Percentiles rank a stretch among this genome's conserved stretches.
phyloP scores from a whole-genome alignment of 2,113 vertebrate species.

The Rousettus leschenaultii region DNA sequence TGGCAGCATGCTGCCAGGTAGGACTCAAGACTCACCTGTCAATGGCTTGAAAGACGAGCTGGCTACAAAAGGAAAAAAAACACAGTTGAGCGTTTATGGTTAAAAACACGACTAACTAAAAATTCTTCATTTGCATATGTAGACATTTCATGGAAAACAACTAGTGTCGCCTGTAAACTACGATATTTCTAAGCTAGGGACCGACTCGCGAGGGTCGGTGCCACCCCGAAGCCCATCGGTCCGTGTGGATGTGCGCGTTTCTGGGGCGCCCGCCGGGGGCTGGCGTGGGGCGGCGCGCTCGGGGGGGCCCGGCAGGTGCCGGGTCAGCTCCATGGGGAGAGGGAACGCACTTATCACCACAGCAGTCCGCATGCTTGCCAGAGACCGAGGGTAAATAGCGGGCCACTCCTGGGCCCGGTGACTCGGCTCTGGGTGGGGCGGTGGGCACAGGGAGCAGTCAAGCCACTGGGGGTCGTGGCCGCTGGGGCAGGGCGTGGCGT shows the following conservation, averaged over 20 bases:
- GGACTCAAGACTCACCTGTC: conserved; percentile 75
- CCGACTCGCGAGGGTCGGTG: conserved; percentile 46
- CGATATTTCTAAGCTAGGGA: conserved; percentile 86
- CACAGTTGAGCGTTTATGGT: conserved; percentile 80
- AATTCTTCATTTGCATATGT: conserved; percentile 85
- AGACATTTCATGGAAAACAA: conserved; percentile 83
- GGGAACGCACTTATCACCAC: conserved; percentile 7
- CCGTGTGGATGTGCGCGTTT: conserved; percentile 49
- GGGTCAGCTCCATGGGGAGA: too few species aligned
- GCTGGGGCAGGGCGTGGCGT: not conserved
- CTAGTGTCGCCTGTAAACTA: conserved; percentile 82
- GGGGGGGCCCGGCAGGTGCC: conserved; percentile 47
- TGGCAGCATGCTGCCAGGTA: conserved; percentile 63
- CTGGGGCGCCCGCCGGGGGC: too few species aligned
- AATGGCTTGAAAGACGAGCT: conserved; percentile 63
- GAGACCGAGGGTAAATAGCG: not conserved
- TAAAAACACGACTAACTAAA: conserved; percentile 78
- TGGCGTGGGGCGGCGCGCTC: not conserved
- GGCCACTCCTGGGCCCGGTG: not conserved
- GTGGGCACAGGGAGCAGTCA: not conserved
- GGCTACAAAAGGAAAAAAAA: conserved; percentile 82
- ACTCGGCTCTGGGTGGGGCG: too few species aligned
- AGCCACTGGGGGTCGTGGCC: not conserved
- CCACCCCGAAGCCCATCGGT: conserved; percentile 61
- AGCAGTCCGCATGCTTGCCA: conserved; percentile 14